Evolutionary conservation across 2,113 vertebrate genomes (phyloP).

Genomic region (Nothocercus nigrocapillus): DNA sequence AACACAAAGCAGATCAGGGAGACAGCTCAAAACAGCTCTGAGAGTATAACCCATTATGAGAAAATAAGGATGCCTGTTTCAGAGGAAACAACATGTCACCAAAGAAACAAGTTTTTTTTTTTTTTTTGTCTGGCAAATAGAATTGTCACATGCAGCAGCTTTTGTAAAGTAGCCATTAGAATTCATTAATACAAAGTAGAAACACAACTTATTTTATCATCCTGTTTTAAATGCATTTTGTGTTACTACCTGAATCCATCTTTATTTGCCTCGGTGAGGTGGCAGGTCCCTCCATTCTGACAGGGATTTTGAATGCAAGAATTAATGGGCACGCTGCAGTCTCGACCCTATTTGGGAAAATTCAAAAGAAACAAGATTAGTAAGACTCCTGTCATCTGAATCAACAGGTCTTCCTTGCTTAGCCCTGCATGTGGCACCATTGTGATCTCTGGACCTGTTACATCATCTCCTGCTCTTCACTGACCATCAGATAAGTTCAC

Average conservation of each 20-base stretch:
- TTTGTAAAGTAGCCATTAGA: background rate
- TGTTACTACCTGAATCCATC: conserved; percentile 91
- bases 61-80: conserved; percentile 30
- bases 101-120: background rate
- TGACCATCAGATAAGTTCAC: background rate
- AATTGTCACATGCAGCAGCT: background rate
- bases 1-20: conserved; percentile 22
- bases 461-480: background rate
- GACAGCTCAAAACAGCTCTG: background rate
- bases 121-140: background rate
- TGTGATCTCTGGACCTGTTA: background rate
- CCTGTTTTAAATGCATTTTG: background rate
- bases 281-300: conserved; percentile 91
- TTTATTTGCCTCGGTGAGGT: conserved; percentile 83
- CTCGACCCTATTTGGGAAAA: conserved; percentile 82
- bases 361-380: conserved; percentile 33
- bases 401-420: background rate
- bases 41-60: background rate
- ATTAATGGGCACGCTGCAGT: conserved; percentile 91
- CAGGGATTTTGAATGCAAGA: conserved; percentile 93
- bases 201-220: conserved; percentile 14
- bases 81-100: background rate
- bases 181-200: conserved; percentile 15
- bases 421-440: accelerated
- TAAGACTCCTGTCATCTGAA: background rate